Base-by-base conservation (phyloP, 2,113 vertebrate genomes). In the Hucho hucho region DNA sequence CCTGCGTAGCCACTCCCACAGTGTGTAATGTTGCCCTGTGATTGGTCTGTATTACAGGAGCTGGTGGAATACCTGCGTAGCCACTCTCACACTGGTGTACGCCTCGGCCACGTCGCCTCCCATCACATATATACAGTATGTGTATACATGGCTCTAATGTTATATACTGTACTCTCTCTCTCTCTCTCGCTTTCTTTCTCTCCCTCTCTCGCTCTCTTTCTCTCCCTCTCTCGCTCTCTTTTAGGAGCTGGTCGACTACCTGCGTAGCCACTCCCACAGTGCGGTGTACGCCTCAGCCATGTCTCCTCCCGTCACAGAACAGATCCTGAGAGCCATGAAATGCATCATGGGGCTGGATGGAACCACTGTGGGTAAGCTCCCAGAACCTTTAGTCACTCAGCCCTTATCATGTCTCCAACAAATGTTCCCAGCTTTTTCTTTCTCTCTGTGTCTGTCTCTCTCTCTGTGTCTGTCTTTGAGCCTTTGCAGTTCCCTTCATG, bases 161-260 rank as follows among this genome's bases (percentile, higher is more conserved):
- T 37, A 37, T 37, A 37, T 9, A 37, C 32, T 37, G 37, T 9
- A 2, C 7, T 11, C 37, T 11, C 32, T 37, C 32, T 43, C 28
- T 29, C 32, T 29, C 49, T 47, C 61, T 70, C 29, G 65, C 12
- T 72, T 32, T 32, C 74, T 61, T 73, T 32, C 29, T 32, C 4
- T 32, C 29, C 4, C 6, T 28, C 6, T 32, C 29, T 32, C 6
- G 1, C 29, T 32, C 6, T 32, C 29, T 32, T 5, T 32, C 29
- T 32, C 29, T 32, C 29, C 4, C 29, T 6, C 29, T 1, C 29
- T 6, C 29, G 5, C 29, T 32, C 87, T 28, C 83, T 86, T 86
- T 68, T 89, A 98, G 97, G 95, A 91, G 28, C 90, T 97, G 75
- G 95, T 98, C 90, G 94, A 96, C 86, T 96, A 95, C 86, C 88